phyloP scores from a whole-genome alignment of 30 jellyfish, hydroid and myxozoan species.

The Turritopsis rubra region DNA sequence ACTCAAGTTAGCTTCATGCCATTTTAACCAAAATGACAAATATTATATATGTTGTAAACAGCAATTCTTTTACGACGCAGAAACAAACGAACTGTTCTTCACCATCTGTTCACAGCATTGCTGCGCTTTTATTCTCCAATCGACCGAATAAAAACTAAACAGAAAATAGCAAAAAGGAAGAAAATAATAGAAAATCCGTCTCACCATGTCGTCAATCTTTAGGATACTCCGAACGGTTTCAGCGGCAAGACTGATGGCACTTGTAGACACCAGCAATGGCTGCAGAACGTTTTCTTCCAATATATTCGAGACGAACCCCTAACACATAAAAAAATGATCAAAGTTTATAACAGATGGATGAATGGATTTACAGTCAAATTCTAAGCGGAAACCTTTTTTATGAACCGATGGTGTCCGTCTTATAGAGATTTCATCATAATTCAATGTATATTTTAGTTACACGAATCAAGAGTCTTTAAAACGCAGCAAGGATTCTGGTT shows the following conservation, averaged over 20 bases:
- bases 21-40: too few species aligned
- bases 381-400: neutral
- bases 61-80: too few species aligned
- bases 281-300: constrained; percentile 90
- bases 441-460: too few species aligned
- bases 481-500: too few species aligned
- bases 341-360: too few species aligned
- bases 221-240: constrained; percentile 96
- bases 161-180: neutral
- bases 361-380: neutral
- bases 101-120: too few species aligned
- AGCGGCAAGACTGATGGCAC: constrained; percentile 96
- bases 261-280: constrained; percentile 88
- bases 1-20: too few species aligned
- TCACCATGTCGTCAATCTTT: constrained; percentile 93
- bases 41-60: too few species aligned
- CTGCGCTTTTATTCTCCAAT: too few species aligned
- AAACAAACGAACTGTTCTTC: too few species aligned
- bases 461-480: too few species aligned
- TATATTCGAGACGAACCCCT: constrained; percentile 91
- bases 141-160: neutral
- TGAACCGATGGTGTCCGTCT: too few species aligned
- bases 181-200: neutral
- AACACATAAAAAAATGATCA: constrained; percentile 3
- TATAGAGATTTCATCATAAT: neutral